Conservation (phyloP, 2,113 vertebrate species). For the Eolophus roseicapilla region DNA sequence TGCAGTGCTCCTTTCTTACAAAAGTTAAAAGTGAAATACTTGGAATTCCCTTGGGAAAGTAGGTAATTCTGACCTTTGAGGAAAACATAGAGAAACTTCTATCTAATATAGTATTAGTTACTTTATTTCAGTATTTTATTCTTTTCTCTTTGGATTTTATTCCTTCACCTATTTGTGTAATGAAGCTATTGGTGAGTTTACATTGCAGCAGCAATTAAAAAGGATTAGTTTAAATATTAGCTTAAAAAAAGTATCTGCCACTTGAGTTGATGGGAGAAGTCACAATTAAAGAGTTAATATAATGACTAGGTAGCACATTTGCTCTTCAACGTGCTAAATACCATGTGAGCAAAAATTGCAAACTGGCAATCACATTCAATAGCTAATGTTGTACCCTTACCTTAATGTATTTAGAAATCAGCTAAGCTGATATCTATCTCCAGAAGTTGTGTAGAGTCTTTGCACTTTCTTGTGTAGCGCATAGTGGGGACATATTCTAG, state of each 20-base stretch:
- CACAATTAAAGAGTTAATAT: not conserved
- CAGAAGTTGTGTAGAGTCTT: not conserved
- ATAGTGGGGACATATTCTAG: not conserved
- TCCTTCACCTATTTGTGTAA: not conserved
- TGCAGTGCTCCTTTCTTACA: not conserved
- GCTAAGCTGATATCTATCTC: not conserved
- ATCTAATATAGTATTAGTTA: not conserved
- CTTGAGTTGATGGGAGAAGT: not conserved
- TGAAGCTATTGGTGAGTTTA: not conserved
- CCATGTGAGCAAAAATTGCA: not conserved
- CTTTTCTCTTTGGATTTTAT: not conserved
- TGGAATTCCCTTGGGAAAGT: not conserved
- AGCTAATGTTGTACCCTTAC: not conserved
- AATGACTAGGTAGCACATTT: not conserved
- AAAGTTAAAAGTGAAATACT: not conserved
- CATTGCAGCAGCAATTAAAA: not conserved
- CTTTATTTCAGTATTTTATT: not conserved
- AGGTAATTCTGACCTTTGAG: not conserved
- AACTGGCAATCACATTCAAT: not conserved
- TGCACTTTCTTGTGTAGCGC: not conserved
- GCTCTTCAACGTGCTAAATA: not conserved
- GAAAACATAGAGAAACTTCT: not conserved
- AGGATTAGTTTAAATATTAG: not conserved
- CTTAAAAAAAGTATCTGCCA: not conserved
- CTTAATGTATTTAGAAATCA: not conserved